These are phyloP conservation scores for Allobates femoralis DNA, from an alignment of 2,797 vertebrate species.

Conservation along the genomic window DNA sequence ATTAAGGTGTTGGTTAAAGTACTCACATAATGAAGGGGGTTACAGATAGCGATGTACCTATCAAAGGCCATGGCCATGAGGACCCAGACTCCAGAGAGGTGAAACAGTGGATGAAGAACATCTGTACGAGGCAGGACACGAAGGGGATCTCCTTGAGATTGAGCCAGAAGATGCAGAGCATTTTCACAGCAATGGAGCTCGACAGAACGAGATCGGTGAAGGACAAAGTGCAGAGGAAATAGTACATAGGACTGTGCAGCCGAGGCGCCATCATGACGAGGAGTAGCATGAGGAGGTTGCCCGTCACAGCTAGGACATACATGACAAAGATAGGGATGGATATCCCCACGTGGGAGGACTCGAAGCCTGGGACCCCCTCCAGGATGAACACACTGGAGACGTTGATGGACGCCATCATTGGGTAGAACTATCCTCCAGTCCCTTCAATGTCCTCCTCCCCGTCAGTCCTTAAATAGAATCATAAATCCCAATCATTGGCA, in stretches of 20 bases:
- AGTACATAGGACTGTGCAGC: constrained; percentile 82
- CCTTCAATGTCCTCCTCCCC: too few relatives aligned
- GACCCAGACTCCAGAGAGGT: constrained; percentile 76
- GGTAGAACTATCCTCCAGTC: background rate
- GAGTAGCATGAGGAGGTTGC: constrained; percentile 73
- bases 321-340: constrained; percentile 62
- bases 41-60: constrained; percentile 79
- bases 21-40: constrained; percentile 72
- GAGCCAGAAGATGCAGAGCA: constrained; percentile 75
- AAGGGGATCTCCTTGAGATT: constrained; percentile 71
- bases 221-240: constrained; percentile 80
- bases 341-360: constrained; percentile 54
- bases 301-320: constrained; percentile 70
- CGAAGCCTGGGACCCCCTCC: constrained; percentile 49
- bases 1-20: constrained; percentile 74
- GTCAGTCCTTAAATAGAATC: too few relatives aligned
- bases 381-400: constrained; percentile 57
- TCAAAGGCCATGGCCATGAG: constrained; percentile 80
- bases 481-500: too few relatives aligned
- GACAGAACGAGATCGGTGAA: constrained; percentile 69
- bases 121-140: constrained; percentile 78
- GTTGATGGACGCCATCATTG: constrained; percentile 39
- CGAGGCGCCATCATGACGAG: constrained; percentile 68
- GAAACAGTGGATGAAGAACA: constrained; percentile 80
- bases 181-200: constrained; percentile 74